Evolutionary conservation across 2,797 vertebrate species (phyloP).

Genomic region (Antennarius maculatus): DNA sequence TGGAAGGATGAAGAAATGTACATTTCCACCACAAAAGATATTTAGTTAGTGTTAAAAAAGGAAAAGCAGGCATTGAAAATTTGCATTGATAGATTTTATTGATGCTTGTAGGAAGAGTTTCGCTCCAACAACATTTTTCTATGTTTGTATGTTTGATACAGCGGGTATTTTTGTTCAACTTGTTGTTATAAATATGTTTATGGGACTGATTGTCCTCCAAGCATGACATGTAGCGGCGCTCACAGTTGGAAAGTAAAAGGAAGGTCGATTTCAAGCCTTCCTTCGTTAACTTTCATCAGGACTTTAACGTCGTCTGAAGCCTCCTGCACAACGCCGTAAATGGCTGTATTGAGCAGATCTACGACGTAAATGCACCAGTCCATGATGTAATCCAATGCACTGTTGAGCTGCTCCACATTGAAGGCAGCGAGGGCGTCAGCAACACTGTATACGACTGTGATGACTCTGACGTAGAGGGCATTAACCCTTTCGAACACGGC

Average conservation of each 20-base stretch:
- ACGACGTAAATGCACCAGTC: constrained; percentile 51
- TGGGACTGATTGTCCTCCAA: constrained; percentile 52
- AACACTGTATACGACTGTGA: constrained; percentile 65
- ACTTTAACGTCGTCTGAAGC: constrained; percentile 69
- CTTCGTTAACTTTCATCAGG: constrained; percentile 75
- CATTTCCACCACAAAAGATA: too few species aligned
- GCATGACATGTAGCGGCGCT: constrained; percentile 61
- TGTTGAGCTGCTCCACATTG: constrained; percentile 27
- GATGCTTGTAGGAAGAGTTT: constrained; percentile 46
- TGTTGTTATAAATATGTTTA: constrained; percentile 66
- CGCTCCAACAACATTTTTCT: constrained; percentile 51
- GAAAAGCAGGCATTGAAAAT: constrained; percentile 21
- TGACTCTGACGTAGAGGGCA: constrained; percentile 41
- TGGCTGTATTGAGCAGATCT: constrained; percentile 60
- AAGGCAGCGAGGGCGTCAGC: constrained; percentile 66
- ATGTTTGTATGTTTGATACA: constrained; percentile 56
- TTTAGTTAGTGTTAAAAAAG: constrained; percentile 5
- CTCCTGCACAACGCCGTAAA: constrained; percentile 71
- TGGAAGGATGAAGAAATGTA: neutral
- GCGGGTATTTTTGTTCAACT: constrained; percentile 49
- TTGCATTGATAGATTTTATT: constrained; percentile 66
- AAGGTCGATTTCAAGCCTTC: constrained; percentile 83
- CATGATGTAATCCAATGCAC: constrained; percentile 23
- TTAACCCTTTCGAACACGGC: constrained; percentile 59
- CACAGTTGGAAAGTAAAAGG: constrained; percentile 77